These are phyloP conservation scores for Synergus japonicus DNA, from an alignment of 2,888 invertebrate species.

Conservation along the genomic window DNA sequence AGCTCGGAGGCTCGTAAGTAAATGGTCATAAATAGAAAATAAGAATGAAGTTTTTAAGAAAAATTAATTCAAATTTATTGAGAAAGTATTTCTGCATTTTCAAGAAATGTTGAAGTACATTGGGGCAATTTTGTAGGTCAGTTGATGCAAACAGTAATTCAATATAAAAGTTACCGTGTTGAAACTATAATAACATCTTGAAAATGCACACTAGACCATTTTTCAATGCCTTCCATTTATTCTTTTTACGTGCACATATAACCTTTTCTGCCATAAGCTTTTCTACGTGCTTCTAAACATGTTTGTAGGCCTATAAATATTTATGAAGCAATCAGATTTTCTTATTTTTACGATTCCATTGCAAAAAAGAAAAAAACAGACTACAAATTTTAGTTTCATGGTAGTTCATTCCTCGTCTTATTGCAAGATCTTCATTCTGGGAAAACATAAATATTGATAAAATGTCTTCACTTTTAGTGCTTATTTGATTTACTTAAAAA, in stretches of 20 bases:
- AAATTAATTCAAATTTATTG: background rate
- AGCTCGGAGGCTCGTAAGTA: conserved; percentile 64
- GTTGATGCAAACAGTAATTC: conserved; percentile 13
- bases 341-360: background rate
- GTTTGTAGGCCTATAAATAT: background rate
- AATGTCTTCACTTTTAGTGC: background rate
- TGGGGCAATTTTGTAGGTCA: background rate
- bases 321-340: conserved; percentile 17
- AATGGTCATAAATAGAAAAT: background rate
- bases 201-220: background rate
- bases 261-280: background rate
- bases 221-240: background rate
- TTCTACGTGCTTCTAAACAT: background rate
- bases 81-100: background rate
- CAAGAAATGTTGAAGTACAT: background rate
- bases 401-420: background rate
- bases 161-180: background rate
- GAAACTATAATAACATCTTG: background rate
- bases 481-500: background rate
- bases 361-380: background rate
- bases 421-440: background rate
- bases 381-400: background rate
- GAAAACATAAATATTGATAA: background rate
- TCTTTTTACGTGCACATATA: background rate
- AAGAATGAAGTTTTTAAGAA: no score